phyloP scores from a whole-genome alignment of 64 coral and sea anemone species.

The Stichodactyla mertensii region DNA sequence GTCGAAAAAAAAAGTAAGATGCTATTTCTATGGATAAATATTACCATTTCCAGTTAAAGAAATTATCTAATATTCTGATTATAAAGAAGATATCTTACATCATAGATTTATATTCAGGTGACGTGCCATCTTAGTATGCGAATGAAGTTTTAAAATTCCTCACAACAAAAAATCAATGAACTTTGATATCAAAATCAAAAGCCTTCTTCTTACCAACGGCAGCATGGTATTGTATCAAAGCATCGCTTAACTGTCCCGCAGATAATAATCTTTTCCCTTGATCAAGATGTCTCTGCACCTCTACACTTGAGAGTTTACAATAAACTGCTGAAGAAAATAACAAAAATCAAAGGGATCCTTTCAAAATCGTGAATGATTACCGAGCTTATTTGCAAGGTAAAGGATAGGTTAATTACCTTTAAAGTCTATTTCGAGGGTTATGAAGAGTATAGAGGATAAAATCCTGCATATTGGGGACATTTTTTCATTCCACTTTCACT shows the following conservation, averaged over 20 bases:
- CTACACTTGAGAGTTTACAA: slow-evolving; percentile 56
- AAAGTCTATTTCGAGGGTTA: slow-evolving; percentile 38
- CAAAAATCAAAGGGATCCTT: background rate
- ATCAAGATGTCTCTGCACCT: slow-evolving; percentile 85
- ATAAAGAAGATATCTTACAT: background rate
- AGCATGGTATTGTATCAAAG: slow-evolving; percentile 90
- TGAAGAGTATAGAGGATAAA: slow-evolving; percentile 49
- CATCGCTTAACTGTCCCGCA: slow-evolving; percentile 87
- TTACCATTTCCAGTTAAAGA: background rate
- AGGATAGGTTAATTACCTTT: slow-evolving; percentile 25
- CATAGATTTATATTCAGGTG: background rate
- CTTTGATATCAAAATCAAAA: background rate
- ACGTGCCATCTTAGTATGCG: background rate
- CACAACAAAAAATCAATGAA: background rate
- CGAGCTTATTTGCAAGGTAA: background rate
- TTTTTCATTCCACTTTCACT: slow-evolving; percentile 21
- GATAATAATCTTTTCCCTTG: slow-evolving; percentile 82
- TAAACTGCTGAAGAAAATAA: slow-evolving; percentile 39
- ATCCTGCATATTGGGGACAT: slow-evolving; percentile 64
- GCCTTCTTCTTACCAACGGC: slow-evolving; percentile 79
- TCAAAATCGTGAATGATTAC: background rate
- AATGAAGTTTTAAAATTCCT: background rate
- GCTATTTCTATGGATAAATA: background rate
- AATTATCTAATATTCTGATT: background rate
- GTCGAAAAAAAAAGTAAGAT: background rate